phyloP scores from a whole-genome alignment of 1,140 invertebrate species.

The Gyrodactylus bullatarudis region DNA sequence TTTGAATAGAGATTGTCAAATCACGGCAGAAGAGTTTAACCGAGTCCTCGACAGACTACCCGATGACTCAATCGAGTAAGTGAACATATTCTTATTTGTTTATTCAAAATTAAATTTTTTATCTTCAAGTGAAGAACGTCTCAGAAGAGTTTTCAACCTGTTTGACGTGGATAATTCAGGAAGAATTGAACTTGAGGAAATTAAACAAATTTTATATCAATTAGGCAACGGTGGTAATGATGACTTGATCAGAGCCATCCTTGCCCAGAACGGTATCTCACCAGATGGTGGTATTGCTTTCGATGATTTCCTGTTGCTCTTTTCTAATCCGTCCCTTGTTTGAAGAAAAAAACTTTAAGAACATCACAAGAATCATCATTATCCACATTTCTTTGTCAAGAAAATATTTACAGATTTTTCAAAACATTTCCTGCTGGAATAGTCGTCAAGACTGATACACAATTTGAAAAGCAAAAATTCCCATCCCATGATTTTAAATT shows the following conservation, averaged over 20 bases:
- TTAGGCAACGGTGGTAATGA: not conserved
- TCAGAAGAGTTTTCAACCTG: not conserved
- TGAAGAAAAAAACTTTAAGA: too few relatives aligned
- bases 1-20: not conserved
- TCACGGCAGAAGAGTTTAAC: not conserved
- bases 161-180: not conserved
- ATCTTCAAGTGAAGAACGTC: not conserved
- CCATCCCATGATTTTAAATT: too few relatives aligned
- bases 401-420: too few relatives aligned
- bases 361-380: too few relatives aligned
- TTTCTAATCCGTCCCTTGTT: not conserved
- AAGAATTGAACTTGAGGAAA: not conserved
- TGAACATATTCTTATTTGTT: too few relatives aligned
- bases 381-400: too few relatives aligned
- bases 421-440: too few relatives aligned
- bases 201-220: not conserved
- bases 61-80: not conserved
- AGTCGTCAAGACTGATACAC: too few relatives aligned
- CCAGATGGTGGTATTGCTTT: not conserved
- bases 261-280: not conserved
- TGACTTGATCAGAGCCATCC: not conserved
- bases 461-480: too few relatives aligned
- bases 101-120: not conserved
- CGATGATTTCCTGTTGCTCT: not conserved
- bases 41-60: not conserved